phyloP scores from a whole-genome alignment of 2,888 invertebrate genomes.

The Lasioglossum pauxillum region DNA sequence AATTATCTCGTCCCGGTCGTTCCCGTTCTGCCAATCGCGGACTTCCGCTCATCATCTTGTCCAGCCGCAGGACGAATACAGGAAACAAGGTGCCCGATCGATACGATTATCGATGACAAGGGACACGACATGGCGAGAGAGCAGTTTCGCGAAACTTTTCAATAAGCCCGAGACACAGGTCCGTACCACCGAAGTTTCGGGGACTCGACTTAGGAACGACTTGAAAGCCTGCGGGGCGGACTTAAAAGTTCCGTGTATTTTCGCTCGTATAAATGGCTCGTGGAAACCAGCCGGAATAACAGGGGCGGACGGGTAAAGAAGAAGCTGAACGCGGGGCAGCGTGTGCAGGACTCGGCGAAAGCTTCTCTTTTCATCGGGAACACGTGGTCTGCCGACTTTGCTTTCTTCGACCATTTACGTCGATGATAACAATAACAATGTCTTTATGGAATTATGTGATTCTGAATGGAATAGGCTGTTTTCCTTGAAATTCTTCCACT shows the following conservation, averaged over 20 bases:
- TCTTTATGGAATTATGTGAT: too few relatives aligned
- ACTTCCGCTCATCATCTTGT: conserved; percentile 21
- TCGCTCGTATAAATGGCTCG: conserved; percentile 23
- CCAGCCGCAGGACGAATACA: not conserved
- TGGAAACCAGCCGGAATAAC: conserved; percentile 20
- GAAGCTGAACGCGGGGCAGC: not conserved
- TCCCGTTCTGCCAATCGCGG: conserved; percentile 13
- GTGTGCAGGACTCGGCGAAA: not conserved
- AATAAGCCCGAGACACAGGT: conserved; percentile 13
- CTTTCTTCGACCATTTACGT: not conserved
- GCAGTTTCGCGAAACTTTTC: conserved; percentile 33
- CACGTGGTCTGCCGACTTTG: not conserved
- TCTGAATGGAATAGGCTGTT: too few relatives aligned
- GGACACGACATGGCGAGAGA: not conserved
- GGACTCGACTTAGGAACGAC: not conserved
- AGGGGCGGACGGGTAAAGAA: not conserved
- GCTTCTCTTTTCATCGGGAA: not conserved
- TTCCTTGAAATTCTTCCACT: too few relatives aligned
- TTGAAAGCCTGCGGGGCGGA: conserved; percentile 5
- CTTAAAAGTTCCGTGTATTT: conserved; percentile 40
- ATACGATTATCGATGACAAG: conserved; percentile 10
- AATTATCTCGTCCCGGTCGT: conserved; percentile 16
- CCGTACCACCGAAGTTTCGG: not conserved
- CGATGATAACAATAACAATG: not conserved
- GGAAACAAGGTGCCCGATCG: conserved; percentile 12